Conservation (phyloP, 2,113 vertebrate genomes). For the Mormoops blainvillei region DNA sequence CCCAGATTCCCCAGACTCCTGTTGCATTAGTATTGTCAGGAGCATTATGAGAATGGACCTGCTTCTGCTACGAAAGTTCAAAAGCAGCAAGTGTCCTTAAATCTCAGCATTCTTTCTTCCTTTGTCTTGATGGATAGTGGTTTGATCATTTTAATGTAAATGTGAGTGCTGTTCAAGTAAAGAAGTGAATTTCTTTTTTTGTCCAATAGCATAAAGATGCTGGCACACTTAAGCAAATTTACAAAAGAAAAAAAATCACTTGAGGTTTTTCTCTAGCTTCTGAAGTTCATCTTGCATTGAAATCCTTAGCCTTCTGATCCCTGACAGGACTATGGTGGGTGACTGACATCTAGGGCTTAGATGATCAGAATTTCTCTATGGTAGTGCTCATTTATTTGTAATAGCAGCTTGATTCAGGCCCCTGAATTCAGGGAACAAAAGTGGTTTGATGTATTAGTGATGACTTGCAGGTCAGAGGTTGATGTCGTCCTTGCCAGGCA, state of each 20-base stretch:
- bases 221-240: background rate
- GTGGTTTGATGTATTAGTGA: slow-evolving; percentile 39
- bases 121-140: background rate
- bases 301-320: background rate
- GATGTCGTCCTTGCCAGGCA: background rate
- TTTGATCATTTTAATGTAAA: background rate
- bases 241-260: background rate
- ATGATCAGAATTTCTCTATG: slow-evolving; percentile 43
- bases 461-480: background rate
- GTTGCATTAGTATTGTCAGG: background rate
- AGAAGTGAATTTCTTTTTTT: background rate
- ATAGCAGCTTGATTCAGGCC: background rate
- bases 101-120: background rate
- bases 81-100: background rate
- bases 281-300: background rate
- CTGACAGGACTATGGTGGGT: background rate
- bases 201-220: background rate
- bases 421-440: background rate
- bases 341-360: slow-evolving; percentile 8
- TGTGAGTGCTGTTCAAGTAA: background rate
- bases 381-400: slow-evolving; percentile 46
- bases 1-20: background rate
- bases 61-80: background rate
- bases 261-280: background rate
- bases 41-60: background rate